Conservation (phyloP, 2,888 invertebrate genomes). For the Hyles lineata region DNA sequence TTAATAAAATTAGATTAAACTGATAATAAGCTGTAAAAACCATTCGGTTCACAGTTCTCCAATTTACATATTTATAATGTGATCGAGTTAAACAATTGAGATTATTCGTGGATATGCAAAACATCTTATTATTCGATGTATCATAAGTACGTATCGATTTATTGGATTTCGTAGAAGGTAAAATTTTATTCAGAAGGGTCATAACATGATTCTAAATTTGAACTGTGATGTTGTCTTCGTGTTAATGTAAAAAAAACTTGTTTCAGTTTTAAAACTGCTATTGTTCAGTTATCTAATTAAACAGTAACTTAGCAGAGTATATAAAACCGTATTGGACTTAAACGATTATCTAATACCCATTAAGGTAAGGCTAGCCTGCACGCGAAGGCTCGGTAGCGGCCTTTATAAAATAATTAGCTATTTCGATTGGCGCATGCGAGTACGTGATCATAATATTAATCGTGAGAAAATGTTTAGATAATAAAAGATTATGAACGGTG, state of each 20-base stretch:
- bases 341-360: too few species aligned
- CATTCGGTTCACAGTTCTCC: not conserved
- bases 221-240: not conserved
- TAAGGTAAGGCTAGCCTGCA: too few species aligned
- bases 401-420: too few species aligned
- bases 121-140: slow-evolving; percentile 57
- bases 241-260: too few species aligned
- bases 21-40: slow-evolving; percentile 37
- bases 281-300: too few species aligned
- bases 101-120: slow-evolving; percentile 68
- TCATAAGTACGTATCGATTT: slow-evolving; percentile 51
- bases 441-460: not conserved
- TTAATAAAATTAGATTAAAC: slow-evolving; percentile 58
- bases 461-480: not conserved
- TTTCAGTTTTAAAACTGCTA: too few species aligned
- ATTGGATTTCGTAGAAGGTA: not conserved
- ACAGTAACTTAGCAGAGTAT: too few species aligned
- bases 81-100: slow-evolving; percentile 70
- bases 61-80: slow-evolving; percentile 34
- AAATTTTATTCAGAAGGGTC: slow-evolving; percentile 15
- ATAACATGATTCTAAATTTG: not conserved
- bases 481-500: too few species aligned
- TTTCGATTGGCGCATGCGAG: too few species aligned
- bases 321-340: too few species aligned
- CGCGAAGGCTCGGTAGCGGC: too few species aligned